Evolutionary conservation across 2,888 invertebrate species (phyloP), one percentile per base, ranked within the genome.

Genomic region (Liopterus haemorrhoidalis): DNA sequence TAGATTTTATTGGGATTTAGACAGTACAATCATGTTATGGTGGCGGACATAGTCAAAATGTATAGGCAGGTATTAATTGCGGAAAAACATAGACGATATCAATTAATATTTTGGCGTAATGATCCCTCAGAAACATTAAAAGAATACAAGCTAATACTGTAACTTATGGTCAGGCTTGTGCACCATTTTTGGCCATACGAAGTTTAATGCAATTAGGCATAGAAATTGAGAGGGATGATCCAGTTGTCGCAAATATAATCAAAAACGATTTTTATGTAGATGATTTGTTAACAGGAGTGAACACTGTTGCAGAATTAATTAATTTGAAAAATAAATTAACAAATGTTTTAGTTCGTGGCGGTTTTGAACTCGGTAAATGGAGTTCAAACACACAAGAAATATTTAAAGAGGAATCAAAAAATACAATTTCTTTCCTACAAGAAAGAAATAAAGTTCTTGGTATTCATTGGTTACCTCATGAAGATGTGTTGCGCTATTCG

Each of bases 131-230:
- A n/a, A n/a, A n/a, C n/a, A n/a, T n/a, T n/a, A n/a, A n/a, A n/a
- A n/a, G n/a, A n/a, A n/a, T n/a, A n/a, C n/a, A n/a, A n/a, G n/a
- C n/a, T n/a, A n/a, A 48, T 5, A 55, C 52, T 1, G 53, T 58
- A 4, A 54, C 54, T 0, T 59, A 55, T 36, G 56, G 57, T 3
- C 44, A 49, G 1, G 41, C 53, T 0, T 39, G 46, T 8, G 52
- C 57, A 4, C 48, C 56, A 4, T 58, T 46, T 43, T 28, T 57
- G 15, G 56, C 55, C 0, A 48, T 49, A 3, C 43, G 49, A 30
- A 41, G 48, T 12, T 36, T 59, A 15, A 44, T 41, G 15, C 30
- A 54, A 38, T 28, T 55, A 16, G 55, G 57, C 0, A 20, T 36
- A 2, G 41, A 51, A 8, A 41, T 51, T 39, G 5, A 42, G 22